Conservation (phyloP, 2,888 invertebrate species). For the Cataglyphis albicans region DNA sequence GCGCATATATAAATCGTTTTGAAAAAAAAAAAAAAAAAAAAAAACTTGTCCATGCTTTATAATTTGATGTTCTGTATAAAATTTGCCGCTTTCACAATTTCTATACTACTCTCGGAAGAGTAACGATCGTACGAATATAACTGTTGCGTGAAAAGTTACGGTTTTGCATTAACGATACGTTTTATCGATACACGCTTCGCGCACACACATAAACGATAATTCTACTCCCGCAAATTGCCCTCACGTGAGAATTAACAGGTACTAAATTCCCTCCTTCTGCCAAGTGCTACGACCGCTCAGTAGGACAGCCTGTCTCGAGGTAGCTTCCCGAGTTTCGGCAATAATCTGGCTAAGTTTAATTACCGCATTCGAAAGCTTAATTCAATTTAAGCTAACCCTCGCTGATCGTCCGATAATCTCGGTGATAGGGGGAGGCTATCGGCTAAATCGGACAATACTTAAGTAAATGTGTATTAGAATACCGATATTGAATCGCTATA, state of each 20-base stretch:
- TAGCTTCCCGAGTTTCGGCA: slow-evolving; percentile 39
- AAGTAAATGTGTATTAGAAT: not conserved
- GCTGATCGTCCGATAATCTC: not conserved
- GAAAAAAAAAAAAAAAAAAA: not conserved
- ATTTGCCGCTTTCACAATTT: not conserved
- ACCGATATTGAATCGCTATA: slow-evolving; percentile 30
- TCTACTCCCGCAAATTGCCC: slow-evolving; percentile 55
- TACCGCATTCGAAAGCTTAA: not conserved
- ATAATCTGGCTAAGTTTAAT: slow-evolving; percentile 2
- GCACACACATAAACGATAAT: slow-evolving; percentile 12
- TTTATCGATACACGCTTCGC: not conserved
- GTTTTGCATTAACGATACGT: not conserved
- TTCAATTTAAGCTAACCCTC: slow-evolving; percentile 1
- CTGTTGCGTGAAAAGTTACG: not conserved
- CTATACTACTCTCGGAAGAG: not conserved
- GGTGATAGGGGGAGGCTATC: not conserved
- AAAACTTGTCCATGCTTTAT: not conserved
- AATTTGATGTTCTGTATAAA: not conserved
- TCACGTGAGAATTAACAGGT: slow-evolving; percentile 73
- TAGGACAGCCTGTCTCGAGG: slow-evolving; percentile 66
- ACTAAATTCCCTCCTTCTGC: slow-evolving; percentile 68
- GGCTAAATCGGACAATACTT: not conserved
- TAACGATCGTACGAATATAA: not conserved
- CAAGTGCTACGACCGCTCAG: slow-evolving; percentile 66
- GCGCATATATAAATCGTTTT: not conserved